Conservation (phyloP, 2,888 invertebrate species). For the Cheilosia urbana region DNA sequence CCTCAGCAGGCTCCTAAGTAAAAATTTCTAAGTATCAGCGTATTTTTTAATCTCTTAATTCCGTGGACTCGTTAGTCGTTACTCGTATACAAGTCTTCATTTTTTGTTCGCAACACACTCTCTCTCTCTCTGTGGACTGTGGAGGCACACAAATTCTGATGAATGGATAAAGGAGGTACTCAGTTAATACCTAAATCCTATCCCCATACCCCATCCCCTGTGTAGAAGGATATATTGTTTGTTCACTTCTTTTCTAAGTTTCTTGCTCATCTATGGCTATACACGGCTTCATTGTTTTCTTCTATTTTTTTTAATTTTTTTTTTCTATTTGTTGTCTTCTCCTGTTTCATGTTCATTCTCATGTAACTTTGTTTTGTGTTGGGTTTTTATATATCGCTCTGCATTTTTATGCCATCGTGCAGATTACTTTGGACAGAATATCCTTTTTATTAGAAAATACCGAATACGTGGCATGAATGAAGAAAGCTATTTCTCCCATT, state of each 20-base stretch:
- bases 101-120: background rate
- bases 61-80: background rate
- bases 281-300: slow-evolving; percentile 4
- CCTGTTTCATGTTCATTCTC: slow-evolving; percentile 1
- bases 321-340: background rate
- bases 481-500: background rate
- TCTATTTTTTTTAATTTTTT: background rate
- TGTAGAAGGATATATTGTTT: background rate
- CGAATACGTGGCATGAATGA: slow-evolving; percentile 21
- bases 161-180: slow-evolving; percentile 7
- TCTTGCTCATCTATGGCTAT: slow-evolving; percentile 13
- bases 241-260: background rate
- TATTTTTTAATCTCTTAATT: slow-evolving; percentile 3
- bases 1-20: background rate
- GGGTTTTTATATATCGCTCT: slow-evolving; percentile 6
- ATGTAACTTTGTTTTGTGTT: slow-evolving; percentile 14
- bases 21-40: slow-evolving; percentile 1
- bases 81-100: background rate
- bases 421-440: slow-evolving; percentile 22
- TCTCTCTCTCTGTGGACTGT: background rate
- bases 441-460: slow-evolving; percentile 40
- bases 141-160: slow-evolving; percentile 4
- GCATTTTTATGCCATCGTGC: slow-evolving; percentile 7
- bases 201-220: background rate
- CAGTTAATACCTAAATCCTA: slow-evolving; percentile 4